Evolutionary conservation across 1,140 invertebrate genomes (phyloP).

Genomic region (Tribolium castaneum): DNA sequence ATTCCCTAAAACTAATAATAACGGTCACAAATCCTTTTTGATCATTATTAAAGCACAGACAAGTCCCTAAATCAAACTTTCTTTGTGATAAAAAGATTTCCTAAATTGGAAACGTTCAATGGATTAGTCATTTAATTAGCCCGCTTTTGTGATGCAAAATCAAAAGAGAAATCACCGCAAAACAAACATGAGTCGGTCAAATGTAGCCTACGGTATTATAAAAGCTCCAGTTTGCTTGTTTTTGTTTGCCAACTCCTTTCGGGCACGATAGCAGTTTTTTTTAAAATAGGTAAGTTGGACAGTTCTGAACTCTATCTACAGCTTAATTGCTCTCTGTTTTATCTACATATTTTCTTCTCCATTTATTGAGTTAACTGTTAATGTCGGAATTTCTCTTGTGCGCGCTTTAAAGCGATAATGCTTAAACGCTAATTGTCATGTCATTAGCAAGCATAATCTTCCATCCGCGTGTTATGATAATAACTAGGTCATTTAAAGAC

Average conservation of each 20-base stretch:
- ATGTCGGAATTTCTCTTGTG: neutral
- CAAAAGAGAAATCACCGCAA: neutral
- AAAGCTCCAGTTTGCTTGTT: no score
- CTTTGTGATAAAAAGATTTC: neutral
- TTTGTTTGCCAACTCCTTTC: neutral
- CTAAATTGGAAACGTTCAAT: neutral
- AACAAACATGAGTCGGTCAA: no score
- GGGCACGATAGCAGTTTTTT: neutral
- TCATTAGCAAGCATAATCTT: neutral
- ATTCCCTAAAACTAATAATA: neutral
- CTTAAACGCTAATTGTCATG: neutral
- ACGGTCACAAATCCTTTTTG: neutral
- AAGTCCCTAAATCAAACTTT: neutral
- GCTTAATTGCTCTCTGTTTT: neutral
- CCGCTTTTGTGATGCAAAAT: neutral
- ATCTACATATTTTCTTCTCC: neutral
- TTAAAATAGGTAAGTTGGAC: neutral
- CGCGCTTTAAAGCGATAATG: neutral
- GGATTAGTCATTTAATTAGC: neutral
- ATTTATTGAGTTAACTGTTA: neutral
- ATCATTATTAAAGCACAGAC: neutral
- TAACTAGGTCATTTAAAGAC: neutral
- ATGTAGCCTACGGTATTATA: no score
- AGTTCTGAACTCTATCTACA: neutral
- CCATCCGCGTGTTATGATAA: neutral